Conservation (phyloP, 1,140 invertebrate genomes). For the Brachionus sp. region DNA sequence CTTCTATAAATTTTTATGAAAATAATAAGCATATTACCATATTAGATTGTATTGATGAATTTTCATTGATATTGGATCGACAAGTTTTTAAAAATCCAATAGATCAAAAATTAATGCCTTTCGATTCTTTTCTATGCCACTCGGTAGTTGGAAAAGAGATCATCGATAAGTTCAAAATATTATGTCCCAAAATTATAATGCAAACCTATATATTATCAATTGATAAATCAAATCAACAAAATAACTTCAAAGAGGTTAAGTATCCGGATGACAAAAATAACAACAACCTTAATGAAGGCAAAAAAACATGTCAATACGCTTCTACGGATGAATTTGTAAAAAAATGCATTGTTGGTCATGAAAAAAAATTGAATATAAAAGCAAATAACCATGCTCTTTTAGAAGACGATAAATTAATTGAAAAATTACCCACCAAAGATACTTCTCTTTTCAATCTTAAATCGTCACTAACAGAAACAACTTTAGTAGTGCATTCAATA, state of each 20-base stretch:
- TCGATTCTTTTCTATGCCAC: not conserved
- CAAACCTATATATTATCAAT: constrained; percentile 16
- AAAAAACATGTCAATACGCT: too few species aligned
- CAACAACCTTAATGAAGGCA: too few species aligned
- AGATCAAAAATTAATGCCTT: not conserved
- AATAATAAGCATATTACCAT: not conserved
- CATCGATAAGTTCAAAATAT: not conserved
- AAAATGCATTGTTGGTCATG: too few species aligned
- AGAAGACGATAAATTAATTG: too few species aligned
- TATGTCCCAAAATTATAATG: not conserved
- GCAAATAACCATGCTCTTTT: too few species aligned
- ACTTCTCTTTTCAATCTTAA: not conserved
- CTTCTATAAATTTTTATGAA: not conserved
- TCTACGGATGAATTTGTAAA: too few species aligned
- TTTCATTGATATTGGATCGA: not conserved
- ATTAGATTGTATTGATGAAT: not conserved
- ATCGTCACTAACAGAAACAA: not conserved
- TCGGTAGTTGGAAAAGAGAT: not conserved
- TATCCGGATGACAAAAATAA: too few species aligned
- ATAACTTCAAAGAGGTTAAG: not conserved
- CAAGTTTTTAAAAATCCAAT: not conserved
- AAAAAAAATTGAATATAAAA: too few species aligned
- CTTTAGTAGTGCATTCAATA: constrained; percentile 11
- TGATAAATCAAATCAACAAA: not conserved
- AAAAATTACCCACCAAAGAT: not conserved